phyloP scores from a whole-genome alignment of 1,140 invertebrate species.

The Heterodera schachtii region DNA sequence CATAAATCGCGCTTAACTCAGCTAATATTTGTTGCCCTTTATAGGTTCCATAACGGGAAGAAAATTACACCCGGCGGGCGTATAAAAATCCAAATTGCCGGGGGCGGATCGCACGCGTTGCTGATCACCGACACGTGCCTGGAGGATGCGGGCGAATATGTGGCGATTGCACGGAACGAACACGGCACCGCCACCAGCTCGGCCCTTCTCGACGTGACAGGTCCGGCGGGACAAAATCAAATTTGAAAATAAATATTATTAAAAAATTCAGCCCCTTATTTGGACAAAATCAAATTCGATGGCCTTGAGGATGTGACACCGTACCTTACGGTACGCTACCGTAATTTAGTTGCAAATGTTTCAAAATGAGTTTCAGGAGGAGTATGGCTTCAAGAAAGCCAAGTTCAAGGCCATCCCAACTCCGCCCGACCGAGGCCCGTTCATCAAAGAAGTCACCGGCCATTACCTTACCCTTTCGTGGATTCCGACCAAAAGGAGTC shows the following conservation, averaged over 20 bases:
- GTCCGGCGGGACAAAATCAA: neutral
- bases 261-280: slow-evolving; percentile 35
- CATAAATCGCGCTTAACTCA: no score
- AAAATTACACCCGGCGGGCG: slow-evolving; percentile 55
- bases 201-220: slow-evolving; percentile 62
- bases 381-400: slow-evolving; percentile 64
- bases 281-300: slow-evolving; percentile 65
- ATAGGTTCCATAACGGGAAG: slow-evolving; percentile 64
- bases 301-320: slow-evolving; percentile 61
- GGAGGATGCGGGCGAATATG: slow-evolving; percentile 63
- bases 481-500: slow-evolving; percentile 64
- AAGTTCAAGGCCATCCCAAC: slow-evolving; percentile 60
- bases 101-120: slow-evolving; percentile 63
- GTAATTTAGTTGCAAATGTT: no score
- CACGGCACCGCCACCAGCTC: slow-evolving; percentile 58
- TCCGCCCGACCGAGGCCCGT: slow-evolving; percentile 62
- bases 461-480: slow-evolving; percentile 65
- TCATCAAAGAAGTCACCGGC: slow-evolving; percentile 66
- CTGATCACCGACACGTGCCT: slow-evolving; percentile 58
- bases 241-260: neutral
- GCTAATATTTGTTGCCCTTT: no score
- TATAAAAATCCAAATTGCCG: slow-evolving; percentile 60
- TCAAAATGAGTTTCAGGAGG: slow-evolving; percentile 39
- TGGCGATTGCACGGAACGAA: slow-evolving; percentile 58
- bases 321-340: slow-evolving; percentile 51